Percentiles rank a stretch among this genome's conserved stretches.
Evolutionary conservation across 1,140 invertebrate species (phyloP).

Genomic region (Lepeophtheirus salmonis): DNA sequence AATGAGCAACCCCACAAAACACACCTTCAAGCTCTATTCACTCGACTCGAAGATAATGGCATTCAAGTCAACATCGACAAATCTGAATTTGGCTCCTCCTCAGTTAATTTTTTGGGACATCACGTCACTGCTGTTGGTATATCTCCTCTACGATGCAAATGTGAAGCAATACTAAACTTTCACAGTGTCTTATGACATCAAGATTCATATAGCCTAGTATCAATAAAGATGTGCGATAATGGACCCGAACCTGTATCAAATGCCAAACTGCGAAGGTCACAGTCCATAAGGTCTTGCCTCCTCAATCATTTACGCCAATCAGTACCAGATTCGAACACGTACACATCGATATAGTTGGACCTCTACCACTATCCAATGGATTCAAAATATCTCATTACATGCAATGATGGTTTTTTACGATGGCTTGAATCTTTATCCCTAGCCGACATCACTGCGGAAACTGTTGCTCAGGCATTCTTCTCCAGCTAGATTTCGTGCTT

Average conservation of each 20-base stretch:
- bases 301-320: slow-evolving; percentile 5
- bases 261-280: neutral
- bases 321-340: slow-evolving; percentile 27
- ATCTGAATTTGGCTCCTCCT: no score
- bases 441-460: slow-evolving; percentile 24
- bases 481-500: neutral
- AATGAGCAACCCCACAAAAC: no score
- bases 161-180: no score
- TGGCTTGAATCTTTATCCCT: slow-evolving; percentile 29
- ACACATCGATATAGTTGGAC: slow-evolving; percentile 33
- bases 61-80: no score
- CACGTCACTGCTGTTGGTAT: no score
- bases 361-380: slow-evolving; percentile 25
- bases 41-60: no score
- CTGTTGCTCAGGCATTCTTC: neutral
- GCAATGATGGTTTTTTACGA: slow-evolving; percentile 28
- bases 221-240: neutral
- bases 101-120: no score
- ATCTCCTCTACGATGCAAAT: no score
- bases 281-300: neutral
- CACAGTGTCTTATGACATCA: neutral
- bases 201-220: slow-evolving; percentile 3
- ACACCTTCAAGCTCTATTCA: no score
- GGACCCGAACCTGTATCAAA: neutral
- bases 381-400: slow-evolving; percentile 28